Evolutionary conservation across 2,888 invertebrate species (phyloP).

Genomic region (Tortrix viridana): DNA sequence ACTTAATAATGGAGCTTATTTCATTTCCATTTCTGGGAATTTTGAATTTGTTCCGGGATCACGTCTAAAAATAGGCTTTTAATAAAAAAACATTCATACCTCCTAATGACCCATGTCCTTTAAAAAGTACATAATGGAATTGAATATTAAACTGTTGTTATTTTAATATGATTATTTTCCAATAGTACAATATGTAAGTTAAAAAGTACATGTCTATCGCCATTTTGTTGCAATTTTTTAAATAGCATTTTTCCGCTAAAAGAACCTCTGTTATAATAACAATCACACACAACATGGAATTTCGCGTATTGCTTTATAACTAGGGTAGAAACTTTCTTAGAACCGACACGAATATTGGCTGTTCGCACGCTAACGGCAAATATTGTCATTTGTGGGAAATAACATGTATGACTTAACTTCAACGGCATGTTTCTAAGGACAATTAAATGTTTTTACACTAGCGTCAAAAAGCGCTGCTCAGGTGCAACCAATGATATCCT

Average conservation of each 20-base stretch:
- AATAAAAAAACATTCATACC: too few relatives aligned
- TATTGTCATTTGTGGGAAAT: conserved; percentile 21
- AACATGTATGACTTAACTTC: neutral
- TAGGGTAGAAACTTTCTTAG: conserved; percentile 27
- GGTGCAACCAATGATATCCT: too few relatives aligned
- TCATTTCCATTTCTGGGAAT: neutral
- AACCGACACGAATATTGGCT: conserved; percentile 31
- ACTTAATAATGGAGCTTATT: neutral
- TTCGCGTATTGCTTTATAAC: conserved; percentile 41
- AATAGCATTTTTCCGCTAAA: conserved; percentile 15
- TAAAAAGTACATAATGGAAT: too few relatives aligned
- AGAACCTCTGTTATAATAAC: conserved; percentile 32
- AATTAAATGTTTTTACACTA: too few relatives aligned
- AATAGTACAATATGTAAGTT: too few relatives aligned
- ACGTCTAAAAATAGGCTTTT: too few relatives aligned
- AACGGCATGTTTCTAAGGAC: too few relatives aligned
- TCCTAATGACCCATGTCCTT: too few relatives aligned
- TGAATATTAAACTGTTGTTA: too few relatives aligned
- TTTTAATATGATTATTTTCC: too few relatives aligned
- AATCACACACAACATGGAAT: conserved; percentile 41
- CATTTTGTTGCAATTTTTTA: neutral
- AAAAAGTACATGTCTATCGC: too few relatives aligned
- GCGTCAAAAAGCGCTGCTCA: too few relatives aligned
- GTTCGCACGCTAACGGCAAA: conserved; percentile 30
- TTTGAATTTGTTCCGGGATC: neutral